Conservation (phyloP, 2,888 invertebrate genomes). For the Lamellibrachia columna region DNA sequence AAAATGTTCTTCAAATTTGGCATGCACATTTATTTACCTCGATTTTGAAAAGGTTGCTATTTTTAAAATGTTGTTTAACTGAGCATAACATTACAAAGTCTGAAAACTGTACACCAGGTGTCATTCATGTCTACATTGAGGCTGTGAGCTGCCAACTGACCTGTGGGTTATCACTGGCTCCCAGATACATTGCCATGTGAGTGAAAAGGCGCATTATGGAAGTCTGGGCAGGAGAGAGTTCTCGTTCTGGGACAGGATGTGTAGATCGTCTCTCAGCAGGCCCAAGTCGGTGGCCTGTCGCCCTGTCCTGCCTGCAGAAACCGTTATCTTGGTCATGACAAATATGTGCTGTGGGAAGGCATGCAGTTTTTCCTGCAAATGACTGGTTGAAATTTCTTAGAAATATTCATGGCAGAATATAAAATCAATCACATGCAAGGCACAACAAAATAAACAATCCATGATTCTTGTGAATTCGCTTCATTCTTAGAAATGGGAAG, state of each 20-base stretch:
- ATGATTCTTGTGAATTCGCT: too few species aligned
- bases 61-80: not conserved
- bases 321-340: not conserved
- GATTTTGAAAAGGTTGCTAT: not conserved
- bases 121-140: not conserved
- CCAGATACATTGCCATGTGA: slow-evolving; percentile 53
- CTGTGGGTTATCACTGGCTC: slow-evolving; percentile 42
- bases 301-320: slow-evolving; percentile 41
- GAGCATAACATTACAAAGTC: not conserved
- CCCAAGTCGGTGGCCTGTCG: slow-evolving; percentile 53
- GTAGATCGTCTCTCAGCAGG: slow-evolving; percentile 41
- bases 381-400: too few species aligned
- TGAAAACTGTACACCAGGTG: not conserved
- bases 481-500: too few species aligned
- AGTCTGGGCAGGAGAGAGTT: slow-evolving; percentile 44
- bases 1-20: too few species aligned
- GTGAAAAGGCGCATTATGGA: slow-evolving; percentile 47
- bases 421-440: too few species aligned
- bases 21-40: too few species aligned
- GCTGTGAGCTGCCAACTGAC: slow-evolving; percentile 31
- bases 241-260: slow-evolving; percentile 46
- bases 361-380: not conserved
- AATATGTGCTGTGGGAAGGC: not conserved
- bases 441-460: too few species aligned
- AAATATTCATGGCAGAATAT: too few species aligned